Evolutionary conservation across 2,113 vertebrate genomes (phyloP).

Genomic region (Phrynosoma blainvillii): DNA sequence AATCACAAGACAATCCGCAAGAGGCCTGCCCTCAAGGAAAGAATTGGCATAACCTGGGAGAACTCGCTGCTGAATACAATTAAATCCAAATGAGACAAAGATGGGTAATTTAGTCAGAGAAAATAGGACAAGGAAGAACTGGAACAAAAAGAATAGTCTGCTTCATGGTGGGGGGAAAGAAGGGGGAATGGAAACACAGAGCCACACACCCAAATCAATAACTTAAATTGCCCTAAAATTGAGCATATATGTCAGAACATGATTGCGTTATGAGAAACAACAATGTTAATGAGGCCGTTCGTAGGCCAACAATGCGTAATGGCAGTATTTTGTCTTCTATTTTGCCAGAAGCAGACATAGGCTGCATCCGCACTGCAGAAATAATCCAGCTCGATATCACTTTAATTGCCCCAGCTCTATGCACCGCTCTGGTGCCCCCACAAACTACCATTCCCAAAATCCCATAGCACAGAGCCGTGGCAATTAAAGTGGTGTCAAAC

Average conservation of each 20-base stretch:
- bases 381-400: no score
- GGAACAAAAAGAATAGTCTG: not conserved
- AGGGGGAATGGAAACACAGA: not conserved
- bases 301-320: not conserved
- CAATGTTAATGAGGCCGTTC: not conserved
- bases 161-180: no score
- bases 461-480: no score
- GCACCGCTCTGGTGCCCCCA: no score
- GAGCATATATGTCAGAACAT: not conserved
- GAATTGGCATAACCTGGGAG: not conserved
- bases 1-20: not conserved
- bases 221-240: constrained; percentile 13
- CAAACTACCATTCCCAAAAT: no score
- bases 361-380: no score
- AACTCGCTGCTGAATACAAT: not conserved
- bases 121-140: not conserved
- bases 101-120: not conserved
- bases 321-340: not conserved
- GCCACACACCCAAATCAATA: not conserved
- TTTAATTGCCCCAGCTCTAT: no score
- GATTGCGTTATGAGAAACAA: not conserved
- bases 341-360: no score
- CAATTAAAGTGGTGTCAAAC: no score
- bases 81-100: not conserved
- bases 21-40: not conserved